Base-by-base conservation (phyloP, 1,140 invertebrate species). In the Orius laevigatus region DNA sequence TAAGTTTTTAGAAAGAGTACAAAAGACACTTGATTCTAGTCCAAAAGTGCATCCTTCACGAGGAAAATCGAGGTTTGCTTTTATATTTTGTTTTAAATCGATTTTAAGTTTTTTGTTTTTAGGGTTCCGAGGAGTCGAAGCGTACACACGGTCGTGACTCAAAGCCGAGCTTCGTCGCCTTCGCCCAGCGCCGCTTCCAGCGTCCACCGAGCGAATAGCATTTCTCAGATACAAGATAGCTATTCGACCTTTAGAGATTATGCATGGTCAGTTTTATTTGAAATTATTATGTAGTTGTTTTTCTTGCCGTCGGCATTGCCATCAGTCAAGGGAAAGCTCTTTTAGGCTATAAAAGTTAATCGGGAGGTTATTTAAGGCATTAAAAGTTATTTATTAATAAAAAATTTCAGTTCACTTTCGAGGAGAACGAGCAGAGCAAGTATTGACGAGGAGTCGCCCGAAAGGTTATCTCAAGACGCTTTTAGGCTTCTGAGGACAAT, bases 1-100 rank as follows among this genome's bases (percentile, higher is more conserved):
- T 12, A 72, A 73, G 25, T 84, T 82, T 61, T 62, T 85, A 54
- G 81, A 81, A 57, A 73, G 77, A 60, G 74, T 78, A 8, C 75
- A 76, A 53, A 73, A 74, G 46, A 76, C 74, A 56, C 67, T 81
- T 50, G 71, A 73, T 54, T 59, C 70, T 38, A 66, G 39, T 25
- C 32, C 19, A 12, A 53, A 52, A 31, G 14, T 42, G 19, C 40
- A 47, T 33, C 41, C 46, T 10, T 38, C 47, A 10, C 53, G 53
- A 42, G 46, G 44, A 40, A 56, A 56, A 48, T 49, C 50, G 9
- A 50, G 55, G 55, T 54, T 25, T 51, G 35, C 32, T 46, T 46
- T 40, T 11, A 5, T 43, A 4, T 43, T 16, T 43, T 43, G 2
- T 18, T 3, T 18, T 6, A 38, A 14, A 14, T 34, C n/a, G 33